Percentiles rank a stretch among this genome's conserved stretches.
phyloP scores from a whole-genome alignment of 2,113 vertebrate species.

The Ahaetulla prasina region DNA sequence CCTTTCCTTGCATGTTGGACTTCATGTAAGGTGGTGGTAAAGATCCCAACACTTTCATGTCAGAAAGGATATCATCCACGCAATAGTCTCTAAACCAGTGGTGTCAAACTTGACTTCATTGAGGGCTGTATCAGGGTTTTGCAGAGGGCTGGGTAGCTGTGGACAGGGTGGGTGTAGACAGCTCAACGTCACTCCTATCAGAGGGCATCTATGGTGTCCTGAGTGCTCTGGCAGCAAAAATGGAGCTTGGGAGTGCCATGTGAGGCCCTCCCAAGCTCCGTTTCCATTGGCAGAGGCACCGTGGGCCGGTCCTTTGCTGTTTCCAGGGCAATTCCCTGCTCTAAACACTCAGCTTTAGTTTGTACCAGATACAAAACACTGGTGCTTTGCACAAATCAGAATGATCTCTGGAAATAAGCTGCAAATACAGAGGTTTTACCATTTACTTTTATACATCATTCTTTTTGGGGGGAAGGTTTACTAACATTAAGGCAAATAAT shows the following conservation, averaged over 20 bases:
- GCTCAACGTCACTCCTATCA: too few relatives aligned
- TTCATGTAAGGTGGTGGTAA: not conserved
- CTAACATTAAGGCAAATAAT: not conserved
- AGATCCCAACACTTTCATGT: not conserved
- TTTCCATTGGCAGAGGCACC: too few relatives aligned
- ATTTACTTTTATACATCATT: not conserved
- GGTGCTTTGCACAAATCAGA: not conserved
- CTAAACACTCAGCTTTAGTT: not conserved
- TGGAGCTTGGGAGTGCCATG: too few relatives aligned
- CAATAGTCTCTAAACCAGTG: not conserved
- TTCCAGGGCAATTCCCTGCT: not conserved
- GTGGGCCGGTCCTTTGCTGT: too few relatives aligned
- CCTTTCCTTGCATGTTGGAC: not conserved
- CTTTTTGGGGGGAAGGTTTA: not conserved
- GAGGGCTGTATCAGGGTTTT: too few relatives aligned
- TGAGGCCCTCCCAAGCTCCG: too few relatives aligned
- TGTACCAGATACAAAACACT: not conserved
- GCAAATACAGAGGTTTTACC: not conserved
- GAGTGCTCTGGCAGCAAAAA: too few relatives aligned
- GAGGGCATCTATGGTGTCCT: too few relatives aligned
- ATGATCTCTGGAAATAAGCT: not conserved
- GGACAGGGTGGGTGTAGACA: too few relatives aligned
- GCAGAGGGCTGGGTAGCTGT: too few relatives aligned
- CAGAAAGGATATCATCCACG: not conserved
- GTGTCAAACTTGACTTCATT: too few relatives aligned